Base-by-base conservation (phyloP, 1,140 invertebrate species). In the Camponotus vicinus region DNA sequence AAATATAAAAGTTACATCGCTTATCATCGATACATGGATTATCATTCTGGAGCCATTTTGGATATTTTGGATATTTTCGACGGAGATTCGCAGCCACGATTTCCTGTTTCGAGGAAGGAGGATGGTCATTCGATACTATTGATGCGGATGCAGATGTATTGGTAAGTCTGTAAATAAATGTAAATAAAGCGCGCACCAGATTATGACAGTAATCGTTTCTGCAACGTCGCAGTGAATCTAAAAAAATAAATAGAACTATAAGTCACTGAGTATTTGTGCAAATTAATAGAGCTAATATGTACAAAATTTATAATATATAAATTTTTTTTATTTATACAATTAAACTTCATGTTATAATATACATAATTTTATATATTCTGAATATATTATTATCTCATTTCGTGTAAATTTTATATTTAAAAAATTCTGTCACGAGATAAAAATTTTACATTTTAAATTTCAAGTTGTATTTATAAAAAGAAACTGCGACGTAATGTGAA, bases 401-500 rank as follows among this genome's bases (percentile, higher is more conserved):
- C 3, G 15, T 34, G 27, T 52, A 4, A 34, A 52, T 34, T 71
- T 55, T 32, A 52, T 21, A 18, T 6, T 52, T 15, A 52, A 49
- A 52, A 52, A 45, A 45, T 45, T 52, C 3, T 52, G 15, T 52
- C 27, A 4, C 1, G 15, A 34, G 15, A 71, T 52, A 18, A 34
- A 71, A 71, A 34, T 52, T 52, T 18, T 9, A 71, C 3, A n/a
- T 71, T 13, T 13, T 52, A 27, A 49, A 42, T 69, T 49, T 49
- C 45, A 45, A 70, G 45, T 52, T 70, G 21, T 49, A 70, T 70
- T 34, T 52, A 27, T 70, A 70, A 42, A 70, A 49, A 18, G 21
- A 52, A 70, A 70, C 21, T 70, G 52, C 52, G 34, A 18, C n/a
- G 52, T 75, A 75, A 75, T 37, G 71, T 52, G 34, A 75, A 57